These are phyloP conservation scores for Lepidochrysops patricia DNA, from an alignment of 2,888 invertebrate species.

Conservation along the genomic window DNA sequence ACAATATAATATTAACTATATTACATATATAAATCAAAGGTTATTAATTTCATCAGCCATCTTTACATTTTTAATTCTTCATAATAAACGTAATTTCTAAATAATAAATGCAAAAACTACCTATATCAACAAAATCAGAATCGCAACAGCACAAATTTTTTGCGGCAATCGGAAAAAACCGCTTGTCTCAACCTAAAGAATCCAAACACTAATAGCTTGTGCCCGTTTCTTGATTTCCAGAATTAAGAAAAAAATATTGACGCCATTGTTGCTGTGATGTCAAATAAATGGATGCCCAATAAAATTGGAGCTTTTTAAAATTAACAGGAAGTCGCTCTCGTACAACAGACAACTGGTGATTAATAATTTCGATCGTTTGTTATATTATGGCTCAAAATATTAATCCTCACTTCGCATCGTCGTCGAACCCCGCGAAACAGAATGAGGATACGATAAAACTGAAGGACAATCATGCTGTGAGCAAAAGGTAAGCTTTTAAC, in stretches of 20 bases:
- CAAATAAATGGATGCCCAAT: conserved; percentile 57
- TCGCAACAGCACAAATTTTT: too few species aligned
- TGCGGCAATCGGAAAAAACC: too few species aligned
- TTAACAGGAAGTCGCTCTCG: conserved; percentile 59
- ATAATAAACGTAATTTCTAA: too few species aligned
- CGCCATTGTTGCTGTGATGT: conserved; percentile 62
- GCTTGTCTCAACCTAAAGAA: too few species aligned
- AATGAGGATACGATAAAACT: conserved; percentile 85
- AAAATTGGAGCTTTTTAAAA: conserved; percentile 70
- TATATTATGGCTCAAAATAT: conserved; percentile 88
- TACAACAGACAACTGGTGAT: conserved; percentile 60
- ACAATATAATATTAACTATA: too few species aligned
- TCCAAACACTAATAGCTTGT: not conserved
- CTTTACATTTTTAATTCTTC: too few species aligned
- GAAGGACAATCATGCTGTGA: conserved; percentile 90
- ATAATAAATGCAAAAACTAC: too few species aligned
- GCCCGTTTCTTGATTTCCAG: not conserved
- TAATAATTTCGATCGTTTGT: conserved; percentile 42
- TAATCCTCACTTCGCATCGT: conserved; percentile 84
- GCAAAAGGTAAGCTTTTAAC: conserved; percentile 82
- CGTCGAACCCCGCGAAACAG: conserved; percentile 83
- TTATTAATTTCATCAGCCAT: too few species aligned
- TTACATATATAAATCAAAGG: too few species aligned
- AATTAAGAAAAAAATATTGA: conserved; percentile 13
- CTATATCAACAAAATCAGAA: too few species aligned